phyloP scores from a whole-genome alignment of 2,888 invertebrate genomes.

The Papilio protenor region DNA sequence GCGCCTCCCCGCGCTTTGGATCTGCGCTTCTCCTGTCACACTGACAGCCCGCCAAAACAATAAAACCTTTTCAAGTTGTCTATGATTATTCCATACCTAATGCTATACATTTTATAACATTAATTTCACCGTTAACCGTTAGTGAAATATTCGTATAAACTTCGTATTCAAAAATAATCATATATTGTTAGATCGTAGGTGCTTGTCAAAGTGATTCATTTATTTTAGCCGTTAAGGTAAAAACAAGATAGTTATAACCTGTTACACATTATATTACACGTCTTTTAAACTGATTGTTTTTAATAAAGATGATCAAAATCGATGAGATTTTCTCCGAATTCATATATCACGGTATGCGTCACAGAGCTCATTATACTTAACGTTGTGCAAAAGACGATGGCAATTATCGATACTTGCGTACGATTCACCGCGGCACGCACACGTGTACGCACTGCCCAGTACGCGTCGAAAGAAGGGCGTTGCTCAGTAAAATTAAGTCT shows the following conservation, averaged over 20 bases:
- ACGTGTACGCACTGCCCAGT: conserved; percentile 46
- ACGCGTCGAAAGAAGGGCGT: conserved; percentile 68
- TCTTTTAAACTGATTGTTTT: conserved; percentile 14
- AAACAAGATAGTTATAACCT: conserved; percentile 10
- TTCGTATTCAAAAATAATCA: not conserved
- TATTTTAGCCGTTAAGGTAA: conserved; percentile 40
- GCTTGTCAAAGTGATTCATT: not conserved
- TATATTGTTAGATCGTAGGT: not conserved
- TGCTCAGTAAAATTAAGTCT: conserved; percentile 58
- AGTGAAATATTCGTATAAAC: not conserved
- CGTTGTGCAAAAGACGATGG: conserved; percentile 56
- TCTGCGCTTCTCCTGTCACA: conserved; percentile 63
- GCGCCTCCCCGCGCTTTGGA: conserved; percentile 50
- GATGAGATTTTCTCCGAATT: conserved; percentile 37
- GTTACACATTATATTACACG: conserved; percentile 22
- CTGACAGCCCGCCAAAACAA: conserved; percentile 52
- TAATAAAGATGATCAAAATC: conserved; percentile 26
- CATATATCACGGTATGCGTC: conserved; percentile 47
- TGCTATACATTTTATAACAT: not conserved
- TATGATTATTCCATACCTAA: not conserved
- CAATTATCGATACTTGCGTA: conserved; percentile 72
- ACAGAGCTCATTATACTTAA: conserved; percentile 50
- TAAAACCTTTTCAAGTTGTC: not conserved
- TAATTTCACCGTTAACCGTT: not conserved
- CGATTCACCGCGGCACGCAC: conserved; percentile 53